Evolutionary conservation across 2,113 vertebrate genomes (phyloP), one percentile per base, ranked within the genome.

Genomic region (Laticauda laticaudata): DNA sequence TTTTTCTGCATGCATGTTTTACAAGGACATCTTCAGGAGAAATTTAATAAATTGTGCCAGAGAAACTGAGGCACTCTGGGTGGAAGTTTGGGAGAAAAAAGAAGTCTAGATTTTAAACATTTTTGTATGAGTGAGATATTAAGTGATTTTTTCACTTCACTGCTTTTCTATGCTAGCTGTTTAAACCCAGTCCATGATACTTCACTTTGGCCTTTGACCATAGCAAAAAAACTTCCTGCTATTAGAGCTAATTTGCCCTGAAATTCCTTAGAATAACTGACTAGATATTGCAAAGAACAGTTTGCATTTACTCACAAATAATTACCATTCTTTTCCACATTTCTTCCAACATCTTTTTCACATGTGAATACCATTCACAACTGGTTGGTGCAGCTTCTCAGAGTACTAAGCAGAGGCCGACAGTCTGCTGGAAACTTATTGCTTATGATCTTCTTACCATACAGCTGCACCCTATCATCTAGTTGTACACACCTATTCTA

Each of bases 381-480:
- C 4, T 48, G 45, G 91, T 85, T 14, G 18, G 81, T 51, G 29
- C 14, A 20, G 69, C 88, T 48, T 56, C 69, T 86, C 54, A 39
- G 3, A 53, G 43, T 3, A 86, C 24, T 59, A 20, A 51, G 53
- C 6, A 24, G 51, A 88, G 43, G 8, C 54, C 5, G 59, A 53
- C 12, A 69, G 12, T 8, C 54, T 61, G 3, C n/a, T 93, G 15
- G 48, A 81, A 29, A 64, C 9, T 4, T 64, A 45, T 57, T 90
- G 24, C 54, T 90, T 85, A 29, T 24, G 48, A 89, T 81, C 45
- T 64, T 87, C 24, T 39, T 39, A 86, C 81, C 11, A 59, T 53
- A 64, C 92, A 93, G 92, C 88, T 87, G 81, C 26, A 89, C 34
- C 34, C 51, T 55, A 55, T 64, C 91, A 64, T 29, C 88, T 43